Conservation (phyloP, 2,888 invertebrate species). For the Agrochola macilenta region DNA sequence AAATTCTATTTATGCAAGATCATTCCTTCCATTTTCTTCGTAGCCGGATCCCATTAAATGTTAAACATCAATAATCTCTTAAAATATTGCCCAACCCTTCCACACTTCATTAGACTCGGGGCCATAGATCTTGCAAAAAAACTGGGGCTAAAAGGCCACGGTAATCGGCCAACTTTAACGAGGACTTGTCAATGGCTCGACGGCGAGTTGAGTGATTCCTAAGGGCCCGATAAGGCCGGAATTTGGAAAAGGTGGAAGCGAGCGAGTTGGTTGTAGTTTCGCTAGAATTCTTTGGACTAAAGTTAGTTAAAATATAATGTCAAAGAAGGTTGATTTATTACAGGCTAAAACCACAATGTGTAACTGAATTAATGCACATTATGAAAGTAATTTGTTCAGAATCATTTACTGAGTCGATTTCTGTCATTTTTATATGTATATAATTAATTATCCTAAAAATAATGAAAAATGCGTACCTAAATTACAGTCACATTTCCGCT, state of each 20-base stretch:
- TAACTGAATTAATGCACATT: too few species aligned
- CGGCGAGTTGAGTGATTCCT: conserved; percentile 77
- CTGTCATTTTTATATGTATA: too few species aligned
- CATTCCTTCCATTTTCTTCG: too few species aligned
- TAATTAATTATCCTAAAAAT: too few species aligned
- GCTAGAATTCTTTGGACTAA: background rate
- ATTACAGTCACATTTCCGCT: too few species aligned
- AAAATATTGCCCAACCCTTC: conserved; percentile 42
- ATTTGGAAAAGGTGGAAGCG: conserved; percentile 3
- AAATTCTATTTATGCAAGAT: background rate
- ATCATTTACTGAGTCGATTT: too few species aligned
- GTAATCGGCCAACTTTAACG: conserved; percentile 82
- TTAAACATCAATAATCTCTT: conserved; percentile 33
- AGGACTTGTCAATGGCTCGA: conserved; percentile 79
- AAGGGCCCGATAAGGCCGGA: conserved; percentile 50
- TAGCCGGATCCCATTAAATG: background rate
- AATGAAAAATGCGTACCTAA: too few species aligned
- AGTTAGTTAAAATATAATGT: background rate
- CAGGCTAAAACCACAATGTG: too few species aligned
- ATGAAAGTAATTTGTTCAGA: too few species aligned
- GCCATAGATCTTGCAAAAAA: conserved; percentile 69
- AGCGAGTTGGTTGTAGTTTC: background rate
- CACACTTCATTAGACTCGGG: conserved; percentile 63
- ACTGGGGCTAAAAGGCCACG: conserved; percentile 64
- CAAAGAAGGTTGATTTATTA: background rate